Evolutionary conservation across 2,113 vertebrate species (phyloP), one percentile per base, ranked within the genome.

Genomic region (Sturnira hondurensis): DNA sequence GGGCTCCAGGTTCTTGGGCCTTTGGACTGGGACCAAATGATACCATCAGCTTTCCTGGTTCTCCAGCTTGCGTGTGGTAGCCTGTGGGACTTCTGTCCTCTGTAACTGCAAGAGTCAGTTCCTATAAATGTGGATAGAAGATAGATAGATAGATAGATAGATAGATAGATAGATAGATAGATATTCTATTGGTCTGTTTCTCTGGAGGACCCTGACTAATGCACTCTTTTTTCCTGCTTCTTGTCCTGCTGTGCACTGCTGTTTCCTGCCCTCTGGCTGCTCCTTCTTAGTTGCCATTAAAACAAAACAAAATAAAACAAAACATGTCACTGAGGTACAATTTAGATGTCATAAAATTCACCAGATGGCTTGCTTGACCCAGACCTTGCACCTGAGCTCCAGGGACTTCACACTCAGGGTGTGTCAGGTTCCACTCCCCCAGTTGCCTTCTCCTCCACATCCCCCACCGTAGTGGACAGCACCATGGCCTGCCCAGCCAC

Each of bases 241-340:
- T 0, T 0, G 4, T 22, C 36, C 5, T 0, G 1, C 17, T n/a
- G 4, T 0, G 50, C 0, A 0, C 47, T 56, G 78, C 86, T 45
- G 5, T 20, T 38, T 65, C 28, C 47, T 28, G 3, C 33, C 8
- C n/a, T n/a, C 31, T 12, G 63, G 76, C 58, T n/a, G 71, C 45
- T 52, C 7, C 22, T 58, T 26, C 86, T 43, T n/a, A 4, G 0
- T 26, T 63, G 28, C 50, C 31, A 84, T 68, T 78, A 17, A 76
- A 58, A 22, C 52, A n/a, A 6, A 74, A 63, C 26, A 38, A 89
- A 63, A 41, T 54, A 80, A 58, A 63, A 41, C 65, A 80, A 58
- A 28, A 7, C 31, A 10, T 20, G 20, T 85, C 38, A 50, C 10
- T 38, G 15, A 77, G 20, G 17, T 33, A 0, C 10, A 28, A 61